Base-by-base conservation (phyloP, 2,113 vertebrate genomes). In the Tetrax tetrax region DNA sequence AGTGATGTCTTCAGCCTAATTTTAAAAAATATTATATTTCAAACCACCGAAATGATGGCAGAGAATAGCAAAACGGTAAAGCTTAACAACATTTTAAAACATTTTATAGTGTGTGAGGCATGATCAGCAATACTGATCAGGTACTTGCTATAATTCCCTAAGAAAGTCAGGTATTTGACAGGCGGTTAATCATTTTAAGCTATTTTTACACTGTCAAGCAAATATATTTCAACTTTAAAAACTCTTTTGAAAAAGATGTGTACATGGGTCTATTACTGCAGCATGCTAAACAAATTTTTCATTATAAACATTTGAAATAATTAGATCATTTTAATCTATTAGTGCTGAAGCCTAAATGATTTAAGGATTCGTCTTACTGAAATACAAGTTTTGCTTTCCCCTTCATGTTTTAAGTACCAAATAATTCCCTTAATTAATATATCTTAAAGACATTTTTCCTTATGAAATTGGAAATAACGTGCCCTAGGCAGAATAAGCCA, bases 401-500 rank as follows among this genome's bases (percentile, higher is more conserved):
- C 15, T 86, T 83, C 68, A 78, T 60, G 41, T 63, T 85, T 43
- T 80, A 94, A 84, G 61, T 37, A 77, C 21, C 29, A 94, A 80
- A n/a, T 63, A 87, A 72, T 74, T 95, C 92, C 48, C 29, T 93
- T 93, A 61, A 87, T 92, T 92, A 68, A 87, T 74, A 94, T 8
- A 27, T 90, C 68, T 92, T 79, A 77, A 68, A 82, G 74, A 28
- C 38, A 29, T 41, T 94, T 94, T 87, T 77, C 14, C 6, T 74
- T 57, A 79, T 19, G 51, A 93, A 95, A 95, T 68, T n/a, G 84
- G 83, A 92, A 97, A 90, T 94, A 93, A 87, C 2, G 38, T 96
- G 81, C 86, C 68, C 56, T n/a, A 56, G 88, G 93, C 68, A 93
- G 83, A 91, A 38, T 72, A 84, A 91, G 33, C 59, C n/a, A 78